These are phyloP conservation scores for Lanius ludovicianus DNA, from an alignment of 2,113 vertebrate species.

Conservation along the genomic window DNA sequence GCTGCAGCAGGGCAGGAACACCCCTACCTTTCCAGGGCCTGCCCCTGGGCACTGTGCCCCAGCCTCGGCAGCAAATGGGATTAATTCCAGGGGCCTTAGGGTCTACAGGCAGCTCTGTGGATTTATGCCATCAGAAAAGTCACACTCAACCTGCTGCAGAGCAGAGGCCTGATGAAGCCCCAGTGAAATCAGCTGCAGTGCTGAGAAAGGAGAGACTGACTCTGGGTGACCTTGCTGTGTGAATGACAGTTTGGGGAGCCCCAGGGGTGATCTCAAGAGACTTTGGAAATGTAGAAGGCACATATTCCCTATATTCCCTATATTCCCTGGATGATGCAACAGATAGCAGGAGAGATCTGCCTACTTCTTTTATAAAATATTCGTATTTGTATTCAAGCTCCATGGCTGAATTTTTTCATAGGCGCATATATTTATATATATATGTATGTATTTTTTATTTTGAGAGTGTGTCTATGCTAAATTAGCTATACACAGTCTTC, in stretches of 20 bases:
- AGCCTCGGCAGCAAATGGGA: neutral
- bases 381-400: neutral
- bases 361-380: neutral
- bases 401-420: neutral
- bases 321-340: neutral
- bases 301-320: neutral
- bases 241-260: neutral
- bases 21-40: neutral
- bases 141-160: neutral
- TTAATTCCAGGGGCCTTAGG: neutral
- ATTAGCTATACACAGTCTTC: neutral
- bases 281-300: neutral
- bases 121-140: neutral
- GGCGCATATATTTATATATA: no score
- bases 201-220: neutral
- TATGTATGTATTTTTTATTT: neutral
- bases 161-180: neutral
- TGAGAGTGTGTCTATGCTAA: neutral
- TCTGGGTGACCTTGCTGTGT: neutral
- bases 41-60: neutral
- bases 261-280: neutral
- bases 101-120: neutral
- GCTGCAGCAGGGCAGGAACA: neutral
- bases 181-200: neutral
- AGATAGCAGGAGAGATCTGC: neutral